Conservation (phyloP, 2,888 invertebrate species). For the Mythimna impura region DNA sequence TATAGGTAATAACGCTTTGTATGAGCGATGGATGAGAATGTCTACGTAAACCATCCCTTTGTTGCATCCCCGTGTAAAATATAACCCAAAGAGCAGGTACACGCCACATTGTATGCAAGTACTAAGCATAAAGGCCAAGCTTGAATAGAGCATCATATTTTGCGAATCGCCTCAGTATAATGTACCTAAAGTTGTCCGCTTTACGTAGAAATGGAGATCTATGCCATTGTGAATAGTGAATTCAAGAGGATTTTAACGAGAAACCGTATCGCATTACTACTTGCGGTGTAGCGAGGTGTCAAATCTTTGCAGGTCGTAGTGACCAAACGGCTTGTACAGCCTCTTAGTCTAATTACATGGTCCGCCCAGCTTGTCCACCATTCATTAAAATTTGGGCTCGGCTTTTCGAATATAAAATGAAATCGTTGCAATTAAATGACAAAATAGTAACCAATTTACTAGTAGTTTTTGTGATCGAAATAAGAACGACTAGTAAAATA, state of each 20-base stretch:
- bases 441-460: neutral
- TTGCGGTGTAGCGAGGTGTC: constrained; percentile 1
- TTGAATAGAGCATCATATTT: constrained; percentile 54
- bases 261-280: constrained; percentile 17
- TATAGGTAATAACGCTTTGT: constrained; percentile 16
- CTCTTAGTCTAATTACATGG: constrained; percentile 13
- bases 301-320: constrained; percentile 22
- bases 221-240: constrained; percentile 22
- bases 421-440: neutral
- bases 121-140: constrained; percentile 45
- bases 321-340: constrained; percentile 3
- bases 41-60: constrained; percentile 36
- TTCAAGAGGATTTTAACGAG: constrained; percentile 23
- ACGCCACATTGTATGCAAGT: constrained; percentile 48
- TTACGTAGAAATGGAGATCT: constrained; percentile 31
- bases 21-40: constrained; percentile 44
- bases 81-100: constrained; percentile 46
- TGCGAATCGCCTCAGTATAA: constrained; percentile 39
- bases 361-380: neutral
- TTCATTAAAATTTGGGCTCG: neutral
- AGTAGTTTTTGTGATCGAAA: neutral
- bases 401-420: neutral
- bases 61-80: constrained; percentile 49
- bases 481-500: neutral
- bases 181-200: constrained; percentile 11